phyloP scores from a whole-genome alignment of 2,797 vertebrate genomes.

The Valencia hispanica region DNA sequence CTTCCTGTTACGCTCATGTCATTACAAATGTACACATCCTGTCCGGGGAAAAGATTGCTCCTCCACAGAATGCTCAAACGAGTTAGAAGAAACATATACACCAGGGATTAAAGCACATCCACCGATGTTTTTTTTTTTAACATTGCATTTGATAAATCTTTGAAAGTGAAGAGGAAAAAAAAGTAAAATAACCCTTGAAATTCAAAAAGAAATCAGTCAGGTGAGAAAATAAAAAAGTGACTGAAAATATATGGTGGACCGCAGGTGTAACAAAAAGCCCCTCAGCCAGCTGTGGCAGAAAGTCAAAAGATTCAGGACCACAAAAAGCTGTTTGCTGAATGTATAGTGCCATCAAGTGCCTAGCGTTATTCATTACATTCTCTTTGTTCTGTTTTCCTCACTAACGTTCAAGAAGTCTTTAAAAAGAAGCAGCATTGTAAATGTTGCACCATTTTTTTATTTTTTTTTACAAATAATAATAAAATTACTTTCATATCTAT shows the following conservation, averaged over 20 bases:
- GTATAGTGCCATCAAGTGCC: conserved; percentile 73
- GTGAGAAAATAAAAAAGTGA: not conserved
- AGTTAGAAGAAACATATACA: conserved; percentile 11
- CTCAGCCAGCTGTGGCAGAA: conserved; percentile 18
- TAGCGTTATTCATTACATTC: conserved; percentile 47
- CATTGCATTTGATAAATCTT: not conserved
- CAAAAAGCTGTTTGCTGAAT: conserved; percentile 56
- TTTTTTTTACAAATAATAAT: conserved; percentile 2
- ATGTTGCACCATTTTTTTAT: conserved; percentile 11
- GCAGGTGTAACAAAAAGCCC: conserved; percentile 8
- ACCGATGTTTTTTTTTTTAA: not conserved
- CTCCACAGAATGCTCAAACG: not conserved
- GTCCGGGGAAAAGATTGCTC: not conserved
- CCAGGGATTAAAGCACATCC: conserved; percentile 17
- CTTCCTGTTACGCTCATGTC: conserved; percentile 21
- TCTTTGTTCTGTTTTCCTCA: not conserved
- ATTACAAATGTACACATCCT: conserved; percentile 7
- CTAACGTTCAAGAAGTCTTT: conserved; percentile 14
- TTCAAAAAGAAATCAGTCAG: not conserved
- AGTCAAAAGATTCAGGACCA: conserved; percentile 27
- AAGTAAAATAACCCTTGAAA: not conserved
- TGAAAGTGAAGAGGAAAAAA: not conserved
- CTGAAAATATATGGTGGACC: not conserved
- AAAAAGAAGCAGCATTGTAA: conserved; percentile 35
- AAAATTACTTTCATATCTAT: not conserved